Conservation (phyloP, 2,888 invertebrate species). For the Allolobophora icterica region DNA sequence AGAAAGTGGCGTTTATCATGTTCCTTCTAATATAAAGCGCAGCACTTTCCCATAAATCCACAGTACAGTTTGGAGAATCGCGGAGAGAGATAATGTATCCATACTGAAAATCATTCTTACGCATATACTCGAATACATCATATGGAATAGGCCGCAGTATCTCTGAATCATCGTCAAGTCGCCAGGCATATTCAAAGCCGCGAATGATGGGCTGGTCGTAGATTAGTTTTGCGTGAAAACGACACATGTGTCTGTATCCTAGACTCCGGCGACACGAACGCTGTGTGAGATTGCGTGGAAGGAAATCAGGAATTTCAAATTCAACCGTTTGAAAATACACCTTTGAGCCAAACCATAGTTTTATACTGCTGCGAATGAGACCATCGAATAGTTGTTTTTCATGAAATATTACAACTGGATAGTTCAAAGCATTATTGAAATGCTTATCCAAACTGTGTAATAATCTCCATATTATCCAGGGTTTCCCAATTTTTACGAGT, state of each 20-base stretch:
- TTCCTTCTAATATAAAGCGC: slow-evolving; percentile 32
- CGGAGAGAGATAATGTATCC: slow-evolving; percentile 44
- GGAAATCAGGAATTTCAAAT: slow-evolving; percentile 43
- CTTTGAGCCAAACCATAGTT: not conserved
- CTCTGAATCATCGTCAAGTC: slow-evolving; percentile 50
- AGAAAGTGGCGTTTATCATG: slow-evolving; percentile 40
- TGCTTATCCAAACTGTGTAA: slow-evolving; percentile 39
- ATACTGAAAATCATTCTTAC: slow-evolving; percentile 38
- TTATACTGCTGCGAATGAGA: not conserved
- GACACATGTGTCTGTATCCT: slow-evolving; percentile 50
- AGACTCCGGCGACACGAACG: slow-evolving; percentile 40
- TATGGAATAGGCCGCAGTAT: slow-evolving; percentile 41
- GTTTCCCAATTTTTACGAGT: slow-evolving; percentile 37
- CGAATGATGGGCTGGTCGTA: slow-evolving; percentile 46
- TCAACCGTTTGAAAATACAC: slow-evolving; percentile 45
- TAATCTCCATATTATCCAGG: no score
- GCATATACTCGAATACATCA: slow-evolving; percentile 48
- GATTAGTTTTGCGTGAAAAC: slow-evolving; percentile 32
- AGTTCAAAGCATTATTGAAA: slow-evolving; percentile 45
- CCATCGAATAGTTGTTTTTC: slow-evolving; percentile 40
- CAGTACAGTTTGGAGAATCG: slow-evolving; percentile 40
- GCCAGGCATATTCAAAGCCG: slow-evolving; percentile 47
- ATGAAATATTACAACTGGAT: slow-evolving; percentile 50
- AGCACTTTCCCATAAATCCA: slow-evolving; percentile 47
- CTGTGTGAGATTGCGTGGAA: not conserved